Percentiles rank a stretch among this genome's conserved stretches.
phyloP scores from a whole-genome alignment of 2,888 invertebrate species.

The Pseudococcus longispinus region DNA sequence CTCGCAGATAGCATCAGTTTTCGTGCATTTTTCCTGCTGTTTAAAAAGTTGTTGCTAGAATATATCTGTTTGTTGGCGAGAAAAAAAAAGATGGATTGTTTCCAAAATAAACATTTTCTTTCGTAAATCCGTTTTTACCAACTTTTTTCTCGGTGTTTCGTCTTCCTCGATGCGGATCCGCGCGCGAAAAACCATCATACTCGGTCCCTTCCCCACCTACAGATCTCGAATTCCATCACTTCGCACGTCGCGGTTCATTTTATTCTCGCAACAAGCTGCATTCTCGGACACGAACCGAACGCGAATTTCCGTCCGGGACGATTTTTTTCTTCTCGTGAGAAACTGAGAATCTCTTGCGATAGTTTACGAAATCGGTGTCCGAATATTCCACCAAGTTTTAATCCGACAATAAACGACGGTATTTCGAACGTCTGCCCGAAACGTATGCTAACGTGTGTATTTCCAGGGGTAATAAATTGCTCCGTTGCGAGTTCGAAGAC shows the following conservation, averaged over 20 bases:
- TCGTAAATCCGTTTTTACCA: slow-evolving; percentile 37
- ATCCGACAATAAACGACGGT: background rate
- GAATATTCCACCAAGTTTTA: background rate
- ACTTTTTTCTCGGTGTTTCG: slow-evolving; percentile 1
- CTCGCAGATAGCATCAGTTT: slow-evolving; percentile 43
- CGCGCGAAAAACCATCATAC: background rate
- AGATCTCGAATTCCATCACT: background rate
- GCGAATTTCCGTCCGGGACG: background rate
- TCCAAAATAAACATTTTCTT: slow-evolving; percentile 50
- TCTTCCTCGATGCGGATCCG: slow-evolving; percentile 7
- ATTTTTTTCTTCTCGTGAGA: background rate
- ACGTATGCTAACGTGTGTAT: background rate
- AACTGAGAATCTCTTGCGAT: background rate
- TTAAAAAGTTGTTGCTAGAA: slow-evolving; percentile 44
- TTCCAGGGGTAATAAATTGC: background rate
- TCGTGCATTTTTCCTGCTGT: slow-evolving; percentile 46
- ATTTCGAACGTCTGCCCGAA: background rate
- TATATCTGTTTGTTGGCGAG: background rate
- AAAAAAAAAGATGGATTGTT: slow-evolving; percentile 50
- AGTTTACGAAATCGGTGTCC: background rate
- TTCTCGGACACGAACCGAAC: background rate
- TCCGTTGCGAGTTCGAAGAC: background rate
- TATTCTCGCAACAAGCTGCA: background rate
- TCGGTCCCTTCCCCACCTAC: too few relatives aligned
- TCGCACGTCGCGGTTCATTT: background rate